These are phyloP conservation scores for Glyptemys insculpta DNA, from an alignment of 2,797 vertebrate genomes.

Conservation along the genomic window DNA sequence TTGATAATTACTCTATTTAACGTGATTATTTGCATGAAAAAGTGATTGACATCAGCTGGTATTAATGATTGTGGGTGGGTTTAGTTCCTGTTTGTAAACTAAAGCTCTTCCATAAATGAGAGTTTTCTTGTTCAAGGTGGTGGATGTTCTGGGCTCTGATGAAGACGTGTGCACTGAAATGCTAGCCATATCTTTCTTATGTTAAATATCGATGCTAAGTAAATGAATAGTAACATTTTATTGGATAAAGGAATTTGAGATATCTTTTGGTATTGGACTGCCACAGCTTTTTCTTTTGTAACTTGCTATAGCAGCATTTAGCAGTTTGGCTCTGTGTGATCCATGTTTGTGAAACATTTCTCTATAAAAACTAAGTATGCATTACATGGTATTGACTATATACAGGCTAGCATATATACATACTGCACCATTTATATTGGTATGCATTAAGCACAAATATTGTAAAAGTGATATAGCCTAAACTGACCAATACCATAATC, in stretches of 20 bases:
- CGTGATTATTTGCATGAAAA: conserved; percentile 52
- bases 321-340: neutral
- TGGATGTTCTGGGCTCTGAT: neutral
- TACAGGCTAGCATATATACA: no score
- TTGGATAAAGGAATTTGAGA: neutral
- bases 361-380: neutral
- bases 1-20: conserved; percentile 69
- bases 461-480: no score
- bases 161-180: neutral
- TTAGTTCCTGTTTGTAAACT: conserved; percentile 52
- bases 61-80: conserved; percentile 12
- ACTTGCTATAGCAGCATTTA: neutral
- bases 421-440: no score
- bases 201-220: neutral
- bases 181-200: neutral
- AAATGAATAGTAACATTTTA: neutral
- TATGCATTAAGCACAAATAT: no score
- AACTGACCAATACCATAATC: no score
- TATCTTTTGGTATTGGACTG: neutral
- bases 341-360: neutral
- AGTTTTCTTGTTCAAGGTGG: neutral
- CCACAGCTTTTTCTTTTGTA: neutral
- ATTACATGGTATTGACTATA: neutral
- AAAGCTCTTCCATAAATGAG: conserved; percentile 29
- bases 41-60: conserved; percentile 63